Evolutionary conservation across 2,797 vertebrate species (phyloP), one percentile per base, ranked within the genome.

Genomic region (Linurgus olivaceus): DNA sequence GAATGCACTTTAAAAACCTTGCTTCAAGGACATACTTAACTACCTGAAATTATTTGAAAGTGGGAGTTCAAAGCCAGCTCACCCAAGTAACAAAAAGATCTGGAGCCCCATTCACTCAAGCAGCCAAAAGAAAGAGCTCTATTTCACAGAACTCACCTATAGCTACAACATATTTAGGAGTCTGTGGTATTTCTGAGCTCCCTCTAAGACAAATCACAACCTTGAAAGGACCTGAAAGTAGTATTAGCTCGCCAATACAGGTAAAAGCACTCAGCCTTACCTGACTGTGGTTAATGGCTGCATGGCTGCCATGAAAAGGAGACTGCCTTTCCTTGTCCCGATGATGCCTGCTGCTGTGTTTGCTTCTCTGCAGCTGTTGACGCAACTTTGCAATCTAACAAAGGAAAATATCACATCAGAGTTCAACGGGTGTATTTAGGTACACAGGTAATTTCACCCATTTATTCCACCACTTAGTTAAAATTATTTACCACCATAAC

Each of bases 281-380:
- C 99, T 99, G 99, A 90, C 98, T 98, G 96, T 99, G 99, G 97
- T 99, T 99, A 98, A 99, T 99, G 88, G 99, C 98, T 54, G 98
- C 97, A 88, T 99, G 99, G 98, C 99, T 99, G 97, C 99, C 99
- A 95, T 99, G 99, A 97, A 99, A 99, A 11, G 99, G 99, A 54
- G 99, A 99, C 96, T 99, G 99, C 90, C 99, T 98, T 52, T 99
- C 99, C 97, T 99, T 99, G 66, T 99, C 99, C 19, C 99, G 98
- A 88, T 99, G 99, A 96, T 99, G 99, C 61, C 99, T 98, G 92
- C 99, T 99, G 98, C 99, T 99, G 79, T 99, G 99, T 94, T 99
- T 99, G 98, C 99, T 99, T 95, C 99, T 99, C 97, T 99, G 99
- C 61, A 99, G 98, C 24, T 99, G 99, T 90, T 99, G 99, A 47